These are phyloP conservation scores for Choloepus didactylus DNA, from an alignment of 2,797 vertebrate species.

Conservation along the genomic window DNA sequence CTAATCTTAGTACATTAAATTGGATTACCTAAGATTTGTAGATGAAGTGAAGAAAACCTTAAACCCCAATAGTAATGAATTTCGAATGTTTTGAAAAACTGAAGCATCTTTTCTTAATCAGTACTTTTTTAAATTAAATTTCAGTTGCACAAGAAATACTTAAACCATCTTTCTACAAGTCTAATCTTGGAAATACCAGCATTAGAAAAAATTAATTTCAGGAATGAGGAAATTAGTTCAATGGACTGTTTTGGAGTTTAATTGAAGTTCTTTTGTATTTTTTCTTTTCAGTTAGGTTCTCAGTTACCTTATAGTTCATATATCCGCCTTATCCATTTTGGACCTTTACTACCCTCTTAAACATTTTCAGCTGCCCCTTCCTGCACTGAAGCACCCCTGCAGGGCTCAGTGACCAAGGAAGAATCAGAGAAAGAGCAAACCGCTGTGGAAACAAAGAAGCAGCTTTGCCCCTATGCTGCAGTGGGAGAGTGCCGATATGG, in stretches of 20 bases:
- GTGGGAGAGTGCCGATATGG: constrained; percentile 97
- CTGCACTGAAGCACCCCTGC: constrained; percentile 86
- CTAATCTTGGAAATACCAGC: background rate
- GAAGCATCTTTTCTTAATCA: background rate
- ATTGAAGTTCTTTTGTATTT: background rate
- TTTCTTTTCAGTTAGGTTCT: background rate
- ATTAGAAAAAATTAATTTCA: background rate
- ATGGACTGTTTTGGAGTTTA: background rate
- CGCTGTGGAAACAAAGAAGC: constrained; percentile 92
- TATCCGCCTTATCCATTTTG: background rate
- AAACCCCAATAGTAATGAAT: background rate
- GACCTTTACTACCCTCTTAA: constrained; percentile 69
- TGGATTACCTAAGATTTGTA: background rate
- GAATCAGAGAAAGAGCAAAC: constrained; percentile 90
- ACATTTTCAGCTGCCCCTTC: constrained; percentile 86
- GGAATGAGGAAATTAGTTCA: background rate
- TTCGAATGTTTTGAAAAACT: constrained; percentile 13
- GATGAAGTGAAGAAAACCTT: background rate
- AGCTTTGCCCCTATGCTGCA: constrained; percentile 96
- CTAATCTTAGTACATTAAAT: background rate
- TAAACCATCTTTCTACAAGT: background rate
- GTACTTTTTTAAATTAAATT: background rate
- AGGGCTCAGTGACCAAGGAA: constrained; percentile 91
- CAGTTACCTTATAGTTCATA: background rate
- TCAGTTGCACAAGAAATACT: background rate